Evolutionary conservation across 2,797 vertebrate species (phyloP).

Genomic region (Cirrhinus mrigala): DNA sequence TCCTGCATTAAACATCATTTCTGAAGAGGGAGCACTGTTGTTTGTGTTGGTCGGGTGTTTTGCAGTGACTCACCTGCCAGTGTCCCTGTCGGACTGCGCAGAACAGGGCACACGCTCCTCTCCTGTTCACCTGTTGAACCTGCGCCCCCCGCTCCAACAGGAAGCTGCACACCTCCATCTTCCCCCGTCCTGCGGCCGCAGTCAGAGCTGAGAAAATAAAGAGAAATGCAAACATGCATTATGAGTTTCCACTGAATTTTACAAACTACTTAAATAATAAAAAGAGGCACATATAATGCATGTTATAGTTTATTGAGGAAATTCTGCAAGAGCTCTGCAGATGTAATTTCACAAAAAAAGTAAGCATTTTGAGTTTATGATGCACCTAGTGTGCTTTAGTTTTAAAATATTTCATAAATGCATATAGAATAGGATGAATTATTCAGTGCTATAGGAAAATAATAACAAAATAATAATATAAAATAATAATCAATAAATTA

Average conservation of each 20-base stretch:
- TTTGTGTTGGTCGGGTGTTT: not conserved
- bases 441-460: not conserved
- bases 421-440: not conserved
- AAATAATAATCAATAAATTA: not conserved
- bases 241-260: not conserved
- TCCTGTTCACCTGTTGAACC: slow-evolving; percentile 87
- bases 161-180: slow-evolving; percentile 88
- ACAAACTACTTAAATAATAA: not conserved
- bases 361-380: not conserved
- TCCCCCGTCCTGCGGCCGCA: slow-evolving; percentile 92
- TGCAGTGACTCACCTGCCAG: slow-evolving; percentile 87
- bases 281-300: not conserved
- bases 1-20: not conserved
- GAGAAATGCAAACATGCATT: not conserved
- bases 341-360: not conserved
- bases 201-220: slow-evolving; percentile 83
- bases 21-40: not conserved
- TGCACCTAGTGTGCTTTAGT: not conserved
- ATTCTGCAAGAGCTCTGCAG: not conserved
- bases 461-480: not conserved
- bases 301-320: not conserved
- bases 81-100: slow-evolving; percentile 95
- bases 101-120: slow-evolving; percentile 88
- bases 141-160: slow-evolving; percentile 84
- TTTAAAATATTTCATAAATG: not conserved